Percentiles rank a stretch among this genome's conserved stretches.
Evolutionary conservation across 1,140 invertebrate species (phyloP).

Genomic region (Brachionus koreanus): DNA sequence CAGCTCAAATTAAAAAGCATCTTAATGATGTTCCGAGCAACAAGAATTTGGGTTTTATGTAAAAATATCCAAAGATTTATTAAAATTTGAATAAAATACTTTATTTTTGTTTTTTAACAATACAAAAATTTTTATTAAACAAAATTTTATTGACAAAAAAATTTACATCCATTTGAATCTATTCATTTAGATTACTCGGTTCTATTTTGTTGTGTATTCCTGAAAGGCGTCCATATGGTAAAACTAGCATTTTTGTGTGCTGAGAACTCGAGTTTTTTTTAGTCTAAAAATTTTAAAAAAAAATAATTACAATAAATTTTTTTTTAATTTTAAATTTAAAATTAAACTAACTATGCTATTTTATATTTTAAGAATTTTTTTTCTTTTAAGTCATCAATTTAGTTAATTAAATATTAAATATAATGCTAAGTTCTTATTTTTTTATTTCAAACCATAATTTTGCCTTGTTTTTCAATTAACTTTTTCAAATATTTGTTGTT

Average conservation of each 20-base stretch:
- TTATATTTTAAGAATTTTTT: too few species aligned
- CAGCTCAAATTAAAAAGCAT: conserved; percentile 24
- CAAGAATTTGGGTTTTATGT: conserved; percentile 45
- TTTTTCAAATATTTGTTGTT: too few species aligned
- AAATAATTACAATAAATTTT: too few species aligned
- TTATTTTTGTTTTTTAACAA: background rate
- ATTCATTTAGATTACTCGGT: background rate
- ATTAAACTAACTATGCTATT: too few species aligned
- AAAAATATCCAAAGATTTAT: background rate
- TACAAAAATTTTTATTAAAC: background rate
- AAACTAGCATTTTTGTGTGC: conserved; percentile 25
- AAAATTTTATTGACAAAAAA: background rate
- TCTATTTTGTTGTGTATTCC: background rate
- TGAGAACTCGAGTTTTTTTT: background rate
- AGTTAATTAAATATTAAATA: too few species aligned
- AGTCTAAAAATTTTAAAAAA: conserved; percentile 3
- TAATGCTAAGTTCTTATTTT: too few species aligned
- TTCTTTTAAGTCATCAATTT: too few species aligned
- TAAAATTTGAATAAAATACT: background rate
- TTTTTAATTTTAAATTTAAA: too few species aligned
- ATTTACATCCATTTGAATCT: background rate
- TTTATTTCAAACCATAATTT: too few species aligned
- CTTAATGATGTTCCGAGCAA: conserved; percentile 30
- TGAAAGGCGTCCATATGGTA: background rate
- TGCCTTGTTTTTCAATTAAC: too few species aligned